Base-by-base conservation (phyloP, 2,888 invertebrate genomes). In the Amiota minor region DNA sequence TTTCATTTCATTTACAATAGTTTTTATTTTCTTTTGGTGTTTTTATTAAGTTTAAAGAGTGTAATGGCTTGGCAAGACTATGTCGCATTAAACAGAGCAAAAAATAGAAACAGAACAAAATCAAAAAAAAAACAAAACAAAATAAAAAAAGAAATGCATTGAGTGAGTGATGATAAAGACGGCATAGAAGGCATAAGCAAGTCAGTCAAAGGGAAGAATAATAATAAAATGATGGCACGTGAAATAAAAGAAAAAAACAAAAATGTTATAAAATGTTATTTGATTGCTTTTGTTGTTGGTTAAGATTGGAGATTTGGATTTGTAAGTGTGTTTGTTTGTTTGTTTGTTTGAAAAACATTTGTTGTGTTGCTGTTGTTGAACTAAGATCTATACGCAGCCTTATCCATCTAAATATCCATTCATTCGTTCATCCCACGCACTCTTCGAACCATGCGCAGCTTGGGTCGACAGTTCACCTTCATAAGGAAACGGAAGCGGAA, bases 401-500 rank as follows among this genome's bases (percentile, higher is more conserved):
- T n/a, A 35, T 0, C 35, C 35, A 35, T 35, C n/a, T n/a, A n/a
- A n/a, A n/a, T n/a, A n/a, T n/a, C 35, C 35, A 35, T 35, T 6
- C 6, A 35, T 35, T 6, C 6, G 6, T 35, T 35, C 35, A 35
- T 35, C 35, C 4, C 35, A 35, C 6, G 6, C 6, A 35, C 35
- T 8, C 35, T 35, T 35, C 35, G 35, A 35, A 35, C 4, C 35
- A 35, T 35, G 35, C 35, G 6, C 35, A 35, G 35, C 35, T 35
- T 35, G 35, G 35, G 6, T 35, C 35, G 35, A 35, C 35, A 35
- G 35, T 35, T 35, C 35, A 35, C 35, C 35, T 35, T 35, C 35
- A 35, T 35, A 8, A 3, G 35, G 35, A 35, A 35, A 35, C 35
- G 35, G 35, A 35, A 80, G 67, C 80, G 75, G 76, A 76, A 78